Percentiles rank a stretch among this genome's conserved stretches.
Evolutionary conservation across 2,888 invertebrate genomes (phyloP).

Genomic region (Ctena decussata): DNA sequence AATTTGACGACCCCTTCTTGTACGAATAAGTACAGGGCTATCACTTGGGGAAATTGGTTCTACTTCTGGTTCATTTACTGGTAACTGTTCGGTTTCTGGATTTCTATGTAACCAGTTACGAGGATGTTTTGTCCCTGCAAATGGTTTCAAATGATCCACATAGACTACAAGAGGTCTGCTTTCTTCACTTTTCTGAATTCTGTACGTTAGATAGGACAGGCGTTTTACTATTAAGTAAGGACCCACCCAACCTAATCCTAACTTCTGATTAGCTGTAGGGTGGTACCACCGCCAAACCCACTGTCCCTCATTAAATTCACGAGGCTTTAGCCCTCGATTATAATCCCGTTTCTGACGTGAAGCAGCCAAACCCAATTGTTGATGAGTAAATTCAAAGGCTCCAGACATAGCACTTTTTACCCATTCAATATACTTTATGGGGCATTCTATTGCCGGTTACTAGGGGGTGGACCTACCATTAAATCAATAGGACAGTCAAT

Average conservation of each 20-base stretch:
- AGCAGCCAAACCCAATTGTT: conserved; percentile 10
- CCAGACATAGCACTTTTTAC: not conserved
- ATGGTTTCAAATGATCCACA: conserved; percentile 45
- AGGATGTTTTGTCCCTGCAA: not conserved
- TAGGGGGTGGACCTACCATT: conserved; percentile 19
- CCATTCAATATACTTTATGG: conserved; percentile 1
- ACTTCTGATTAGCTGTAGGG: conserved; percentile 10
- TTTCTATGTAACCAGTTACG: not conserved
- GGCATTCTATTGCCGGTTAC: not conserved
- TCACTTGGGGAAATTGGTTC: not conserved
- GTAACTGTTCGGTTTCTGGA: not conserved
- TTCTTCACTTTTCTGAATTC: not conserved
- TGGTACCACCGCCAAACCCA: conserved; percentile 39
- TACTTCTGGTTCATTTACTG: not conserved
- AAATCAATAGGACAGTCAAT: conserved; percentile 15
- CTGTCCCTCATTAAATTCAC: not conserved
- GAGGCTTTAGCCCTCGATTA: conserved; percentile 16
- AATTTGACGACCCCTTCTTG: not conserved
- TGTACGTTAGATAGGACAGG: conserved; percentile 9
- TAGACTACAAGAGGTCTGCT: not conserved
- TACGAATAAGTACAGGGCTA: not conserved
- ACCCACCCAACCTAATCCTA: conserved; percentile 31
- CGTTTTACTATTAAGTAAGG: conserved; percentile 16
- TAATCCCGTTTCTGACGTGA: conserved; percentile 19
- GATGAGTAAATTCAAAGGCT: not conserved